Percentiles rank a stretch among this genome's conserved stretches.
These are phyloP conservation scores for Sitobion miscanthi DNA, from an alignment of 1,140 invertebrate species.

Conservation along the genomic window DNA sequence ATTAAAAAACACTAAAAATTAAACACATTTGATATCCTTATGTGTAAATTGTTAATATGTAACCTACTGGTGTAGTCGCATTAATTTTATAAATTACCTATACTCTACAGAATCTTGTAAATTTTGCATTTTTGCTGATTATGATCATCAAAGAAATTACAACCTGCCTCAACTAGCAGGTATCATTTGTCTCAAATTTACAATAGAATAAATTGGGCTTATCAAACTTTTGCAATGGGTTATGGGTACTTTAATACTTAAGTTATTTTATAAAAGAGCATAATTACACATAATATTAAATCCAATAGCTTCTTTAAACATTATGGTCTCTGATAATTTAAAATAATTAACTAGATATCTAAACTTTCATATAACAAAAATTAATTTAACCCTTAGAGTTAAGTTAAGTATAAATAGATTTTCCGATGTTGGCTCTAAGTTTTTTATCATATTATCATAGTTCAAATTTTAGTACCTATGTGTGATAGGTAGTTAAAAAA, in stretches of 20 bases:
- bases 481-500: not conserved
- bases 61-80: no score
- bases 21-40: not conserved
- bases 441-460: not conserved
- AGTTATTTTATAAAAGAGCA: not conserved
- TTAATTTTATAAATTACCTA: not conserved
- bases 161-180: no score
- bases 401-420: not conserved
- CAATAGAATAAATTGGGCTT: not conserved
- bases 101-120: no score
- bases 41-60: not conserved
- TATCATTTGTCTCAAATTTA: no score
- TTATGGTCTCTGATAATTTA: not conserved
- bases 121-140: no score
- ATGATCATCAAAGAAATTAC: no score
- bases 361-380: not conserved
- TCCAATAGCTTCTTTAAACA: not conserved
- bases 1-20: no score
- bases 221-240: not conserved
- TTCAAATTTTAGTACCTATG: not conserved
- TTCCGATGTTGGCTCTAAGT: not conserved
- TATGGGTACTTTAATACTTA: not conserved
- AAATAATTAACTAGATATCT: not conserved
- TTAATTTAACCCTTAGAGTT: not conserved
- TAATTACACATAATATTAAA: not conserved